Evolutionary conservation across 2,113 vertebrate genomes (phyloP).

Genomic region (Fregata magnificens): DNA sequence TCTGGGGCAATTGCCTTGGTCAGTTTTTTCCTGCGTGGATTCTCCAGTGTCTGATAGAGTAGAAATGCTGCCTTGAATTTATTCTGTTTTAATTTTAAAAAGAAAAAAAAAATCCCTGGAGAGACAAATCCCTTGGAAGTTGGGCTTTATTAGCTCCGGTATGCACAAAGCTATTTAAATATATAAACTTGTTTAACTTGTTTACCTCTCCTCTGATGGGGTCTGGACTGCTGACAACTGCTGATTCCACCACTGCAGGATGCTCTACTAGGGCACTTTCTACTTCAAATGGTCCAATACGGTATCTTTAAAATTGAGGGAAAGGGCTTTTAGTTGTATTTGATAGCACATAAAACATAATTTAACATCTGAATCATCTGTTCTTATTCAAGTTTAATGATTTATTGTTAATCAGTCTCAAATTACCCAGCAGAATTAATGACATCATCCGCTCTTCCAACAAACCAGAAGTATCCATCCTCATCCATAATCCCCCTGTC

Average conservation of each 20-base stretch:
- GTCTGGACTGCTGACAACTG: constrained; percentile 85
- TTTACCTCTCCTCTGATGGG: constrained; percentile 83
- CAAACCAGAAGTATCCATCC: constrained; percentile 85
- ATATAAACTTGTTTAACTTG: neutral
- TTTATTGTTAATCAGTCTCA: neutral
- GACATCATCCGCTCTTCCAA: constrained; percentile 82
- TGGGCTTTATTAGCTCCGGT: neutral
- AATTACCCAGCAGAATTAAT: constrained; percentile 85
- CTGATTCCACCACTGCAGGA: constrained; percentile 79
- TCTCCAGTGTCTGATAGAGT: neutral
- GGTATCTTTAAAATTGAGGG: constrained; percentile 70
- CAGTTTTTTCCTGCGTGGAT: neutral
- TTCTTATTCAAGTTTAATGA: neutral
- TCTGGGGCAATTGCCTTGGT: neutral
- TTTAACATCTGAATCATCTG: neutral
- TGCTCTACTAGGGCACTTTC: constrained; percentile 84
- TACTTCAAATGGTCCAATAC: constrained; percentile 85
- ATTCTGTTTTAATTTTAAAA: neutral
- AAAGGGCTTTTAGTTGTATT: neutral
- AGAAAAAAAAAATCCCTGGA: neutral
- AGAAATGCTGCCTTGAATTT: neutral
- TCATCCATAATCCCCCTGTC: constrained; percentile 79
- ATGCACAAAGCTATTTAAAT: neutral
- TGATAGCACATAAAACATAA: neutral
- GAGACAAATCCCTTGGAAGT: neutral